Conservation (phyloP, 2,888 invertebrate genomes). For the Hemithea aestivaria region DNA sequence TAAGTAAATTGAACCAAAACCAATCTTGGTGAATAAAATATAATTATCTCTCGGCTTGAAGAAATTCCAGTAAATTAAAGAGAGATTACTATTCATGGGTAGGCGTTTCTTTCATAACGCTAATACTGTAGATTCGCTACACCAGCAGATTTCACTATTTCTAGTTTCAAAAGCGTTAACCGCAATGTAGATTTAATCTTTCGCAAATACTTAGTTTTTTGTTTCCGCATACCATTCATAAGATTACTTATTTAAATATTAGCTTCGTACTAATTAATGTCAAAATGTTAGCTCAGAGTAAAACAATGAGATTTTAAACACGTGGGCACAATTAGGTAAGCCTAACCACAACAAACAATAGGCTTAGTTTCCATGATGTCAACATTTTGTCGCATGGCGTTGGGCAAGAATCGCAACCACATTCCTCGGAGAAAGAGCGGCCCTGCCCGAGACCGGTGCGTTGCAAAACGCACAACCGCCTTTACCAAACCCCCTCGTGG, state of each 20-base stretch:
- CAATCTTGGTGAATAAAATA: background rate
- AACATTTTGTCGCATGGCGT: conserved; percentile 29
- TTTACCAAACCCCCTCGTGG: conserved; percentile 53
- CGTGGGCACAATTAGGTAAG: conserved; percentile 28
- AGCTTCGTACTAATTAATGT: conserved; percentile 13
- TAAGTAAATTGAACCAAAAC: too few species aligned
- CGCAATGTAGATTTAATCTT: conserved; percentile 15
- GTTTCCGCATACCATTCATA: conserved; percentile 16
- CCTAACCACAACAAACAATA: conserved; percentile 26
- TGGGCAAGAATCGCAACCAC: conserved; percentile 40
- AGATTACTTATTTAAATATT: conserved; percentile 7
- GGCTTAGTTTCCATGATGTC: conserved; percentile 30
- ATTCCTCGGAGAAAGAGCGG: conserved; percentile 66
- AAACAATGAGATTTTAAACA: conserved; percentile 26
- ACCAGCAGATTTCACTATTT: conserved; percentile 2
- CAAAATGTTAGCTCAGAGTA: conserved; percentile 19
- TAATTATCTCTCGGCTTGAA: background rate
- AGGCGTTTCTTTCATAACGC: conserved; percentile 5
- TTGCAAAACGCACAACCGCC: conserved; percentile 56
- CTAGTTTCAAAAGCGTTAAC: conserved; percentile 12
- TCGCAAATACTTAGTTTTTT: conserved; percentile 12
- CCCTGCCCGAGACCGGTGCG: conserved; percentile 50
- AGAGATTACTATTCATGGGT: conserved; percentile 1
- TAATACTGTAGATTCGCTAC: conserved; percentile 1
- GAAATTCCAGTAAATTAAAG: background rate